These are phyloP conservation scores for Agapornis canus DNA, from an alignment of 2,797 vertebrate species.

Conservation along the genomic window DNA sequence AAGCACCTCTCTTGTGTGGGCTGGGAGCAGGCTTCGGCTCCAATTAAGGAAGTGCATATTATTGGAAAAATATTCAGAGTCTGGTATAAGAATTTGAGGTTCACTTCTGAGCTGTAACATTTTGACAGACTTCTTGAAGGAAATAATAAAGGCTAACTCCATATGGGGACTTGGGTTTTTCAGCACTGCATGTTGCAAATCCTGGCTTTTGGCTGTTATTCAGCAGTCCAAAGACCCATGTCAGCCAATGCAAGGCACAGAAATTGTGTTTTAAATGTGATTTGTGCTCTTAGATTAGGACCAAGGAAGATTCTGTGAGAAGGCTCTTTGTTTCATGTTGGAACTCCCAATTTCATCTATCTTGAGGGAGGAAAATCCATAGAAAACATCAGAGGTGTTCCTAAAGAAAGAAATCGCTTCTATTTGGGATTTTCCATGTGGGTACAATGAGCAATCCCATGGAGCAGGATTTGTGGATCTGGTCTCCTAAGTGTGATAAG, in stretches of 20 bases:
- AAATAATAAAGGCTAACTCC: neutral
- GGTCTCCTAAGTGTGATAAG: neutral
- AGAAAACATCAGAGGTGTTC: neutral
- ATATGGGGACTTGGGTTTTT: neutral
- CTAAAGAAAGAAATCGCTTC: neutral
- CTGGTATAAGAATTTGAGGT: neutral
- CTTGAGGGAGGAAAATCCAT: neutral
- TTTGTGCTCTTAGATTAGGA: neutral
- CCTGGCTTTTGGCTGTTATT: slow-evolving; percentile 1
- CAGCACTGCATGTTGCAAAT: neutral
- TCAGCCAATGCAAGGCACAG: neutral
- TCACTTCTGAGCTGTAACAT: neutral
- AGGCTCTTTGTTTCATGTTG: neutral
- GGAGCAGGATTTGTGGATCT: neutral
- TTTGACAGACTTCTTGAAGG: neutral
- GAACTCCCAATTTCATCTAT: neutral
- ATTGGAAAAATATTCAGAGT: neutral
- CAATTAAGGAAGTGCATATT: neutral
- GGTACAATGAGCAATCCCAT: neutral
- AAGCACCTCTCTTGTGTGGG: neutral
- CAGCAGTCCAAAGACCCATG: neutral
- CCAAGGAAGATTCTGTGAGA: neutral
- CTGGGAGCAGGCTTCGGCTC: neutral
- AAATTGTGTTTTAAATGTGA: neutral
- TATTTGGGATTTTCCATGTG: neutral